Conservation (phyloP, 2,797 vertebrate genomes). For the Pantherophis alleghaniensis region DNA sequence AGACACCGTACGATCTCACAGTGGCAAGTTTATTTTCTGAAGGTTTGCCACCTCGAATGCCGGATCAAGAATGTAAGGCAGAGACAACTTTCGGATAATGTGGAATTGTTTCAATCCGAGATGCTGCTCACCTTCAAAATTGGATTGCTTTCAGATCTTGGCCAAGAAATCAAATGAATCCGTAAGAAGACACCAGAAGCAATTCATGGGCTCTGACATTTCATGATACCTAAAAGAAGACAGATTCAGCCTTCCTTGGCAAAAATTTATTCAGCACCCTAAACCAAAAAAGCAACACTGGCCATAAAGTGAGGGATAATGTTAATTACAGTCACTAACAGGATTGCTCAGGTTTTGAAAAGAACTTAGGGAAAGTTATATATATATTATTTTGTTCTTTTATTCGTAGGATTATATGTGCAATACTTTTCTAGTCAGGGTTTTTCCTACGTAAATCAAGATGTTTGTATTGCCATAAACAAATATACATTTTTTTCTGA, state of each 20-base stretch:
- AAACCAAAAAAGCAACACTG: background rate
- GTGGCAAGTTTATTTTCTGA: slow-evolving; percentile 50
- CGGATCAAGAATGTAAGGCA: slow-evolving; percentile 62
- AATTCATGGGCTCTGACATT: slow-evolving; percentile 49
- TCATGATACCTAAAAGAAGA: background rate
- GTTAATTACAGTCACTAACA: background rate
- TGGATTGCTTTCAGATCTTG: slow-evolving; percentile 61
- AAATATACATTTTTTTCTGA: too few species aligned
- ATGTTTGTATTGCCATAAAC: too few species aligned
- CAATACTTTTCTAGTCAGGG: too few species aligned
- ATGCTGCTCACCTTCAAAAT: slow-evolving; percentile 59
- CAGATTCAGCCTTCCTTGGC: background rate
- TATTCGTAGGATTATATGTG: too few species aligned
- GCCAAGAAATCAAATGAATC: slow-evolving; percentile 46
- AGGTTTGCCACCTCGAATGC: slow-evolving; percentile 60
- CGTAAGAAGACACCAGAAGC: slow-evolving; percentile 32
- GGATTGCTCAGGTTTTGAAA: background rate
- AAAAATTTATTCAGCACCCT: background rate
- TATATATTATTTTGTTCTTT: too few species aligned
- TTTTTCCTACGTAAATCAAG: too few species aligned
- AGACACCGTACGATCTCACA: slow-evolving; percentile 20
- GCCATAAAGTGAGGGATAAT: background rate
- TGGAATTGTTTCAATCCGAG: slow-evolving; percentile 63
- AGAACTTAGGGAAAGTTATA: background rate
- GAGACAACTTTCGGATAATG: slow-evolving; percentile 62